Base-by-base conservation (phyloP, 2,888 invertebrate species). In the Orthonevra nobilis region DNA sequence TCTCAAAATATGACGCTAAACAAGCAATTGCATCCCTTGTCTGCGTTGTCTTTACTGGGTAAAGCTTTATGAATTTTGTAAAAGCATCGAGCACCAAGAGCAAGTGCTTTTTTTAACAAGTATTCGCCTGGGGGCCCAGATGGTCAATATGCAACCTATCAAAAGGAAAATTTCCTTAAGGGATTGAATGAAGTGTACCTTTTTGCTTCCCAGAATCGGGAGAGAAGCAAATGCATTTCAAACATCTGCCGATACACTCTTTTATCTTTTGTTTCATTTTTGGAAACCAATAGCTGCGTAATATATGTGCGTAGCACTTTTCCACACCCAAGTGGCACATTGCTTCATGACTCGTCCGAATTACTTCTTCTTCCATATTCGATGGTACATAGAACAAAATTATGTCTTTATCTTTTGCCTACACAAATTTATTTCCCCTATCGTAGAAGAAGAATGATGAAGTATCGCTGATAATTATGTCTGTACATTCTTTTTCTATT, bases 271-370 rank as follows among this genome's bases (percentile, higher is more conserved):
- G 3, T 10, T 54, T 54, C 52, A 54, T 38, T 36, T 36, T 28
- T 2, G 85, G 84, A 63, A n/a, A n/a, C n/a, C n/a, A n/a, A n/a
- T n/a, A n/a, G n/a, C n/a, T n/a, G n/a, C n/a, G n/a, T n/a, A n/a
- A 36, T 3, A 77, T 50, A 19, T 72, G 36, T 19, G 83, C 75
- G 30, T 64, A 36, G 26, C 79, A 82, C 82, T 85, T 85, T 14
- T 84, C 83, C 4, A 81, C 12, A 1, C 85, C 86, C 23, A 85
- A 58, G 74, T 86, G 86, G 19, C 84, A 84, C 26, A 82, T 28
- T 14, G 77, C 54, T 36, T 48, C 36, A 30, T 54, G 54, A 12
- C 38, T 23, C n/a, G 54, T 54, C 1, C 36, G 26, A 14, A 54
- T 54, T 9, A 54, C 38, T 17, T 54, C 36, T 5, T 38, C n/a